Evolutionary conservation across 2,888 invertebrate genomes (phyloP).

Genomic region (Hartigia nigra): DNA sequence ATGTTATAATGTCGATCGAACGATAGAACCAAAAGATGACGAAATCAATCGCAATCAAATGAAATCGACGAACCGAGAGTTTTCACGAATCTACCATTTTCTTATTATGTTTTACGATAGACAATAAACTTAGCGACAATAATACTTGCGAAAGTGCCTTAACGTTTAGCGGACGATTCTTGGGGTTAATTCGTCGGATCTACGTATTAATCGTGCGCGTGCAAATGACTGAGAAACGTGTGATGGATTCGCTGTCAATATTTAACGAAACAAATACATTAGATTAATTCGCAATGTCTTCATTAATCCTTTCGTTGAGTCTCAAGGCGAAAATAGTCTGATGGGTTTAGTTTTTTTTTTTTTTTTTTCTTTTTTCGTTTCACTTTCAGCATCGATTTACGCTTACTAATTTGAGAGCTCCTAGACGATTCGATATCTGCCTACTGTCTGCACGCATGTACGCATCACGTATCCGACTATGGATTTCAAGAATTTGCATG

Average conservation of each 20-base stretch:
- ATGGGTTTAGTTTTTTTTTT: neutral
- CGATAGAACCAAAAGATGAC: neutral
- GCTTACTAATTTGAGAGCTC: neutral
- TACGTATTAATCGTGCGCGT: no score
- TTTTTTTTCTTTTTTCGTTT: neutral
- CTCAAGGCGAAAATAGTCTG: neutral
- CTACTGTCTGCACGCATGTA: neutral
- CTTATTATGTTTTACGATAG: neutral
- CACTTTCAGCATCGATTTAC: no score
- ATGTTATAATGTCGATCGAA: neutral
- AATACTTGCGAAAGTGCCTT: neutral
- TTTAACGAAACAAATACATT: neutral
- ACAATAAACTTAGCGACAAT: neutral
- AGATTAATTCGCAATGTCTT: neutral
- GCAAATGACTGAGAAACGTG: neutral
- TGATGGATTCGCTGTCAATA: neutral
- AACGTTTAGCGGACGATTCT: neutral
- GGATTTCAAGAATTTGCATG: neutral
- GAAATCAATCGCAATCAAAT: neutral
- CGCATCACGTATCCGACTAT: neutral
- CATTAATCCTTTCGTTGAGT: neutral
- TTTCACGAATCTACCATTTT: neutral
- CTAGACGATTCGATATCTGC: neutral
- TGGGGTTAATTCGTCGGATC: neutral
- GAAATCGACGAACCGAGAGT: neutral